Conservation (phyloP, 2,888 invertebrate genomes). For the Pristionchus maxplancki region DNA sequence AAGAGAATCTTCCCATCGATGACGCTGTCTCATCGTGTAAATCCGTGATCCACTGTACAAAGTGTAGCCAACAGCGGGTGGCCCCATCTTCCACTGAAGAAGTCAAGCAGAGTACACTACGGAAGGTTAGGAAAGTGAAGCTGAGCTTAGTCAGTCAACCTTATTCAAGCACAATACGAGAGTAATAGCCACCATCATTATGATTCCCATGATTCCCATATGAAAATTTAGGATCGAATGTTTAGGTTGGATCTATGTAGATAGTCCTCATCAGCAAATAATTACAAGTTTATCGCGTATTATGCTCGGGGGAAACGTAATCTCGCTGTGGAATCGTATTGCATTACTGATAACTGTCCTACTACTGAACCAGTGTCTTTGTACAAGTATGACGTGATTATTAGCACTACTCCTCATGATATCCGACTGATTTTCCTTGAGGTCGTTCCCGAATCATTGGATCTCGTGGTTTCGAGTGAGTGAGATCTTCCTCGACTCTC, state of each 20-base stretch:
- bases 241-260: too few species aligned
- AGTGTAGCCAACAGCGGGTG: conserved; percentile 24
- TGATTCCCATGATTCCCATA: neutral
- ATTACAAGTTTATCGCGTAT: conserved; percentile 26
- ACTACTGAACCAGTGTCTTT: conserved; percentile 11
- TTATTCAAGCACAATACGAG: neutral
- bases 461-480: conserved; percentile 5
- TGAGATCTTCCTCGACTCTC: neutral
- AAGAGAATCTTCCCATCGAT: neutral
- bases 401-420: neutral
- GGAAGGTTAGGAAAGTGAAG: neutral
- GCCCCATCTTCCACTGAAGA: neutral
- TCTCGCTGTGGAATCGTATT: neutral
- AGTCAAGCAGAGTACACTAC: neutral
- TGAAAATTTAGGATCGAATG: too few species aligned
- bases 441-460: neutral
- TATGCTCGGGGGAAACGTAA: neutral
- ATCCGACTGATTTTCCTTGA: conserved; percentile 41
- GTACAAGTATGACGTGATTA: conserved; percentile 30
- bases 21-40: neutral
- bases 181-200: neutral
- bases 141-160: neutral
- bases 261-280: too few species aligned
- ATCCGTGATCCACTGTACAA: neutral
- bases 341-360: neutral